These are phyloP conservation scores for Lepidurus apus DNA, from an alignment of 1,140 invertebrate genomes.

Conservation along the genomic window DNA sequence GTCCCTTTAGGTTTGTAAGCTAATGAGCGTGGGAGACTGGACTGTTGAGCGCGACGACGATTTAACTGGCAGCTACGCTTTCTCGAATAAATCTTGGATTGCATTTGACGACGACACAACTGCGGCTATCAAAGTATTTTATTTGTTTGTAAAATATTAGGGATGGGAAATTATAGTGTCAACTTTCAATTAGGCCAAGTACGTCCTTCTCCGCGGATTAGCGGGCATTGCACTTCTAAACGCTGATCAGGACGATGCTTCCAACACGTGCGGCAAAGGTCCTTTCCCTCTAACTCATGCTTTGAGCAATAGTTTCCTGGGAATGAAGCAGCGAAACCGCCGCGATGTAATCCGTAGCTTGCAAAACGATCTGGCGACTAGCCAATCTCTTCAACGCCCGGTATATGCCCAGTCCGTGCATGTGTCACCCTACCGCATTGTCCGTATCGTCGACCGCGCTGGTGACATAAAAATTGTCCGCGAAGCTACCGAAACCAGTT, in stretches of 20 bases:
- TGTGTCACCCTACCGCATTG: conserved; percentile 64
- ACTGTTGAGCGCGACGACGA: conserved; percentile 71
- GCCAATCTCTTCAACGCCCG: conserved; percentile 32
- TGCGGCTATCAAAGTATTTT: conserved; percentile 62
- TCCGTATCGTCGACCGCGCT: conserved; percentile 63
- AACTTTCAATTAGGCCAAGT: conserved; percentile 50
- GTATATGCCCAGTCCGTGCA: conserved; percentile 46
- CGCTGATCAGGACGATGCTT: conserved; percentile 44
- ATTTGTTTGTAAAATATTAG: background rate
- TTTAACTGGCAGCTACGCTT: conserved; percentile 69
- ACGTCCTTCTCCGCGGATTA: conserved; percentile 52
- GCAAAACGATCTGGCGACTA: conserved; percentile 42
- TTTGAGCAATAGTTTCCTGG: conserved; percentile 48
- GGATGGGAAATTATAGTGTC: conserved; percentile 24
- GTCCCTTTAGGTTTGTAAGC: conserved; percentile 54
- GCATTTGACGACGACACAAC: conserved; percentile 69
- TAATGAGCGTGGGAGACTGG: conserved; percentile 59
- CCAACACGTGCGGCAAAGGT: conserved; percentile 39
- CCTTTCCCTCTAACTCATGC: conserved; percentile 40
- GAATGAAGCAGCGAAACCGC: conserved; percentile 47
- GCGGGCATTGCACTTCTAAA: conserved; percentile 50
- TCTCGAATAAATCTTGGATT: conserved; percentile 64
- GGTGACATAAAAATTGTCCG: conserved; percentile 63
- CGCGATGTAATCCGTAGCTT: conserved; percentile 44
- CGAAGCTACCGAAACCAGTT: conserved; percentile 60